phyloP scores from a whole-genome alignment of 2,797 vertebrate genomes.

The Parauchenoglanis ngamensis region DNA sequence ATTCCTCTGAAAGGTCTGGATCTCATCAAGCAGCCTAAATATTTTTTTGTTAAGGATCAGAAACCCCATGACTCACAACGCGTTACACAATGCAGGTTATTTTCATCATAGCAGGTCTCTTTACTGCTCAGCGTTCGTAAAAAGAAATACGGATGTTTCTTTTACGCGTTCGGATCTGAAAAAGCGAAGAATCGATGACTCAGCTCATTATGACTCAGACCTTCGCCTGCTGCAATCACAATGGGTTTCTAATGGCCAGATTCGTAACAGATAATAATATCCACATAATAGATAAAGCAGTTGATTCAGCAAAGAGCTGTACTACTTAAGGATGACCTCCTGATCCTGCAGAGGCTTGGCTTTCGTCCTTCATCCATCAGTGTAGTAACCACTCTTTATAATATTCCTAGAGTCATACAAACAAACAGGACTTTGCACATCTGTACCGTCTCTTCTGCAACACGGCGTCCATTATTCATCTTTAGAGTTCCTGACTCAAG shows the following conservation, averaged over 20 bases:
- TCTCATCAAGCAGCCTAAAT: background rate
- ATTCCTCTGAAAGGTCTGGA: background rate
- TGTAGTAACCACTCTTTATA: background rate
- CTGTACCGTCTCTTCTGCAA: background rate
- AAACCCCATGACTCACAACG: background rate
- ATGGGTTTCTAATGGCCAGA: background rate
- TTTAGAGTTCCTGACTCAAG: background rate
- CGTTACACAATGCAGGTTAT: background rate
- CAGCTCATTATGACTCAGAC: background rate
- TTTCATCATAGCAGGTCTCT: background rate
- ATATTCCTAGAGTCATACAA: background rate
- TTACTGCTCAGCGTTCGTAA: background rate
- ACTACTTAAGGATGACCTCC: background rate
- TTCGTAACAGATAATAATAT: conserved; percentile 5
- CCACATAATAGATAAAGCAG: background rate
- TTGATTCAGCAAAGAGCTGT: background rate
- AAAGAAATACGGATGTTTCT: background rate
- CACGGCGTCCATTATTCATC: background rate
- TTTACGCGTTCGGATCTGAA: background rate
- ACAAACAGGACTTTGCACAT: background rate
- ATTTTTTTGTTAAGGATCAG: background rate
- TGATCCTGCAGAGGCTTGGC: background rate
- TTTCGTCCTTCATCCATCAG: background rate
- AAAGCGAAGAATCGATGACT: background rate
- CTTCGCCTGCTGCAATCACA: background rate